phyloP scores from a whole-genome alignment of 2,797 vertebrate genomes.

The Otolemur crassicaudatus region DNA sequence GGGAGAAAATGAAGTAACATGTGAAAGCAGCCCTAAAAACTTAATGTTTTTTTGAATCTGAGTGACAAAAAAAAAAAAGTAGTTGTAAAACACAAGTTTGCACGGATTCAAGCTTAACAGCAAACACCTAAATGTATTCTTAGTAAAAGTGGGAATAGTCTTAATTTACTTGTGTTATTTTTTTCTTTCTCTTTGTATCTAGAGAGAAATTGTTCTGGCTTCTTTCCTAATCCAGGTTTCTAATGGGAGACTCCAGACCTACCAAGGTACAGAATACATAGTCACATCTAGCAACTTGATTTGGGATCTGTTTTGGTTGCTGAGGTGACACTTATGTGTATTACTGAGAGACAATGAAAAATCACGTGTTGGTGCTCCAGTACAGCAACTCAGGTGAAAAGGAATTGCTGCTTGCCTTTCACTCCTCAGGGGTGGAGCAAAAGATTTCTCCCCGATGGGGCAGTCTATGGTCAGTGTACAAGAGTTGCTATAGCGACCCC shows the following conservation, averaged over 20 bases:
- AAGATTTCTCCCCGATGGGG: slow-evolving; percentile 2
- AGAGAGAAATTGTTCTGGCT: background rate
- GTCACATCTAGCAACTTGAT: background rate
- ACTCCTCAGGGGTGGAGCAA: slow-evolving; percentile 24
- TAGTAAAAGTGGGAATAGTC: background rate
- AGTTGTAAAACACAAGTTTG: background rate
- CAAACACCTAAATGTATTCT: background rate
- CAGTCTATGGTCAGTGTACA: slow-evolving; percentile 28
- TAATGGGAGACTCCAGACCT: background rate
- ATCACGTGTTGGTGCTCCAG: slow-evolving; percentile 10
- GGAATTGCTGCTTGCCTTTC: slow-evolving; percentile 5
- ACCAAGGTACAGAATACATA: background rate
- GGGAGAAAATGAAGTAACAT: background rate
- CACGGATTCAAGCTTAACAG: background rate
- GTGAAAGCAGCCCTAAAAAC: background rate
- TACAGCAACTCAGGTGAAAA: slow-evolving; percentile 21
- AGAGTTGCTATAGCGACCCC: slow-evolving; percentile 55
- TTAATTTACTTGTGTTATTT: background rate
- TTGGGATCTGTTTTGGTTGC: slow-evolving; percentile 48
- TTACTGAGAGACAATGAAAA: slow-evolving; percentile 40
- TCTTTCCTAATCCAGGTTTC: background rate
- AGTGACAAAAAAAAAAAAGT: background rate
- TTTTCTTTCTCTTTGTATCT: background rate
- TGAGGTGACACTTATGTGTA: background rate
- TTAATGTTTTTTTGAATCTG: background rate